Percentiles rank a stretch among this genome's conserved stretches.
Evolutionary conservation across 2,888 invertebrate genomes (phyloP).

Genomic region (Cephus nigrinus): DNA sequence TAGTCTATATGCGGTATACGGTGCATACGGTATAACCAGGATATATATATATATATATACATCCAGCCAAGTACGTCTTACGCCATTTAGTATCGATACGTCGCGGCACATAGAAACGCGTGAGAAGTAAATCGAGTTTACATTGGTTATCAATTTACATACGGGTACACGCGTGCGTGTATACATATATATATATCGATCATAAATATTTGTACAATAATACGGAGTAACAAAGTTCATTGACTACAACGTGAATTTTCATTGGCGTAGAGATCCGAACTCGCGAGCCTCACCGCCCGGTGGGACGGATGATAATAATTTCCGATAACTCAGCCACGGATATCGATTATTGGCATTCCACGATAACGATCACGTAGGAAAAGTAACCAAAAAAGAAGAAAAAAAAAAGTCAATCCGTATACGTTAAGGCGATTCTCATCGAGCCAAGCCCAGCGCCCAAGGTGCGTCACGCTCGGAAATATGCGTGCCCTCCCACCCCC

Average conservation of each 20-base stretch:
- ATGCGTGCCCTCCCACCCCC: constrained; percentile 35
- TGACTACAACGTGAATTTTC: background rate
- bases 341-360: background rate
- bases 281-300: background rate
- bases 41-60: background rate
- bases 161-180: background rate
- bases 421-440: constrained; percentile 5
- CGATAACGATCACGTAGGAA: background rate
- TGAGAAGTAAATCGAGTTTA: background rate
- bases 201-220: background rate
- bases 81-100: too few species aligned
- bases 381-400: too few species aligned
- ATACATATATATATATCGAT: background rate
- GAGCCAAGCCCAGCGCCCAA: constrained; percentile 52
- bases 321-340: background rate
- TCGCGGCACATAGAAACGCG: background rate
- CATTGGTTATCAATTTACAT: background rate
- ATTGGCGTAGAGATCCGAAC: background rate
- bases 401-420: background rate
- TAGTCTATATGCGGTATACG: too few species aligned
- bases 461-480: constrained; percentile 58
- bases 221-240: background rate
- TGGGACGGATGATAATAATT: background rate
- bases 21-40: too few species aligned
- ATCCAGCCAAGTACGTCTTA: too few species aligned